Conservation (phyloP, 2,113 vertebrate species). For the Scortum barcoo region DNA sequence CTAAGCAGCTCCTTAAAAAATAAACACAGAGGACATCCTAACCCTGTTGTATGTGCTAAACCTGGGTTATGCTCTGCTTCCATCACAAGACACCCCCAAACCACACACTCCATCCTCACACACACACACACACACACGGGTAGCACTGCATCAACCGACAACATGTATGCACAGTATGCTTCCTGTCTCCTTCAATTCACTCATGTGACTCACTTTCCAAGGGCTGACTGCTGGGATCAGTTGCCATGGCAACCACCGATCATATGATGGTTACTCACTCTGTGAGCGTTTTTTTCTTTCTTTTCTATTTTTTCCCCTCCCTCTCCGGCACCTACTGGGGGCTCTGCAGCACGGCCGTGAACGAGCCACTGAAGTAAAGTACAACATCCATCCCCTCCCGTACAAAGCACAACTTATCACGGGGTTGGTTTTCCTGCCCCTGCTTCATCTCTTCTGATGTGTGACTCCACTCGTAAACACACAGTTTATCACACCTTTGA, state of each 20-base stretch:
- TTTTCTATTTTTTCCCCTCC: slow-evolving; percentile 9
- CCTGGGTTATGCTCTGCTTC: slow-evolving; percentile 6
- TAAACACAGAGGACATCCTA: neutral
- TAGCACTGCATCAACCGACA: slow-evolving; percentile 37
- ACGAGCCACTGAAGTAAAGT: slow-evolving; percentile 42
- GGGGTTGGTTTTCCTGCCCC: neutral
- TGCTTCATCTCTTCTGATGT: slow-evolving; percentile 11
- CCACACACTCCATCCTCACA: neutral
- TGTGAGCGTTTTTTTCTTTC: slow-evolving; percentile 56
- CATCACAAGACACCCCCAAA: slow-evolving; percentile 28
- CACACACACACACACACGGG: slow-evolving; percentile 2
- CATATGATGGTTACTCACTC: slow-evolving; percentile 85
- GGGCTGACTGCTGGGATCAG: slow-evolving; percentile 86
- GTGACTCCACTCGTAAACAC: slow-evolving; percentile 25
- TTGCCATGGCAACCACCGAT: slow-evolving; percentile 86
- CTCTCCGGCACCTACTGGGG: slow-evolving; percentile 25
- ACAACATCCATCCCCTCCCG: neutral
- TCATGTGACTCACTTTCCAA: slow-evolving; percentile 86
- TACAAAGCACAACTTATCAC: slow-evolving; percentile 41
- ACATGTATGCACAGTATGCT: slow-evolving; percentile 72
- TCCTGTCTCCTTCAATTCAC: slow-evolving; percentile 77
- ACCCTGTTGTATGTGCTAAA: neutral
- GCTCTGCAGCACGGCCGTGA: slow-evolving; percentile 47
- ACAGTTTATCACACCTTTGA: slow-evolving; percentile 57
- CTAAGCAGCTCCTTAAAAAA: neutral